Conservation (phyloP, 1,140 invertebrate species). For the Eupeodes corollae region DNA sequence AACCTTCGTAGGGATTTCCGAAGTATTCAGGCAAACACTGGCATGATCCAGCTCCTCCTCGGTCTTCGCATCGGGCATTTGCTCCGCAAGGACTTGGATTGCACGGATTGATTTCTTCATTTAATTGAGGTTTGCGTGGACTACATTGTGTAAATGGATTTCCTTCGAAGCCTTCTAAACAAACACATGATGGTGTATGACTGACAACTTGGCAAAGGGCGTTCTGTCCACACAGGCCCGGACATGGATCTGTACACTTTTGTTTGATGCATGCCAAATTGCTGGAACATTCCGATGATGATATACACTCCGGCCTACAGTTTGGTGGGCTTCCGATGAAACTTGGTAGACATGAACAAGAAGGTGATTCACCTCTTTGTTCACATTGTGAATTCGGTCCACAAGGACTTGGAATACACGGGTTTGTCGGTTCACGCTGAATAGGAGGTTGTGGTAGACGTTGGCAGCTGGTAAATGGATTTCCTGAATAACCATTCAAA, state of each 20-base stretch:
- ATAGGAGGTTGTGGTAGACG: slow-evolving; percentile 18
- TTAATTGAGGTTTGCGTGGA: slow-evolving; percentile 32
- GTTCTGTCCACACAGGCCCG: slow-evolving; percentile 56
- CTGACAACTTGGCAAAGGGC: slow-evolving; percentile 63
- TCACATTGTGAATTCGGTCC: slow-evolving; percentile 60
- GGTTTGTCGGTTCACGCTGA: slow-evolving; percentile 23
- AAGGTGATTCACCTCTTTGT: slow-evolving; percentile 46
- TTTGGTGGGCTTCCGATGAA: slow-evolving; percentile 66
- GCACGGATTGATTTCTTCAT: slow-evolving; percentile 45
- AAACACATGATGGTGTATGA: slow-evolving; percentile 59
- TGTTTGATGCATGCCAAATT: slow-evolving; percentile 55
- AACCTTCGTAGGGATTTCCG: slow-evolving; percentile 53
- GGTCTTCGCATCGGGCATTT: slow-evolving; percentile 49
- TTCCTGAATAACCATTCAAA: slow-evolving; percentile 60
- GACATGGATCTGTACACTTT: slow-evolving; percentile 61
- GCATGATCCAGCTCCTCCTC: slow-evolving; percentile 37
- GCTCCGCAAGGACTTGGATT: slow-evolving; percentile 49
- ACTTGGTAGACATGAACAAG: slow-evolving; percentile 53
- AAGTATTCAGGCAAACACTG: slow-evolving; percentile 46
- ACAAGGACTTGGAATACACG: slow-evolving; percentile 57
- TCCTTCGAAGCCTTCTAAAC: slow-evolving; percentile 53
- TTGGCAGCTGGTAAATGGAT: slow-evolving; percentile 53
- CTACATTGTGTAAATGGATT: slow-evolving; percentile 51
- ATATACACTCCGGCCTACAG: slow-evolving; percentile 54
- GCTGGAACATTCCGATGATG: slow-evolving; percentile 53